These are phyloP conservation scores for Hozukius guyotensis DNA, from an alignment of 2,797 vertebrate genomes.

Conservation along the genomic window DNA sequence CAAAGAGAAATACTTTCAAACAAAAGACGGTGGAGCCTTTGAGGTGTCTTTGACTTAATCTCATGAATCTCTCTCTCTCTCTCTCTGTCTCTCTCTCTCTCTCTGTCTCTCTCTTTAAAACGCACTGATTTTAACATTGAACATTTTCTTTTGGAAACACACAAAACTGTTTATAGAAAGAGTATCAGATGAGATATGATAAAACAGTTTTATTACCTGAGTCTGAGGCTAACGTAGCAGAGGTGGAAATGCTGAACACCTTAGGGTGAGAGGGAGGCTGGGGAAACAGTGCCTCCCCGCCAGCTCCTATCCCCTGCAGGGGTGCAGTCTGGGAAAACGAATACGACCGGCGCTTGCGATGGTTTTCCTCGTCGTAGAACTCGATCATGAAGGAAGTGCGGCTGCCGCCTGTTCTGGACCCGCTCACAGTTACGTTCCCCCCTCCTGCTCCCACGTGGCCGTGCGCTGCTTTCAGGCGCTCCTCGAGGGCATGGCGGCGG, in stretches of 20 bases:
- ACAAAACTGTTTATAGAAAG: neutral
- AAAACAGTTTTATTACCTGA: slow-evolving; percentile 51
- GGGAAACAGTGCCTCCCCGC: slow-evolving; percentile 87
- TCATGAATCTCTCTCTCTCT: neutral
- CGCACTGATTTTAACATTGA: neutral
- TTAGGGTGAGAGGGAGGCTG: slow-evolving; percentile 86
- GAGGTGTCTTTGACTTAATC: neutral
- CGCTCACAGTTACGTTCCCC: slow-evolving; percentile 78
- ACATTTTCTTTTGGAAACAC: neutral
- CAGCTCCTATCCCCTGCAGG: slow-evolving; percentile 71
- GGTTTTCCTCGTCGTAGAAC: slow-evolving; percentile 94
- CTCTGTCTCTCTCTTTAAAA: neutral
- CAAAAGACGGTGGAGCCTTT: neutral
- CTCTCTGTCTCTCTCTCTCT: accelerated
- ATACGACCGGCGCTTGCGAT: slow-evolving; percentile 92
- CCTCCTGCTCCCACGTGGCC: slow-evolving; percentile 59
- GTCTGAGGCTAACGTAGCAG: slow-evolving; percentile 69
- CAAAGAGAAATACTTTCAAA: neutral
- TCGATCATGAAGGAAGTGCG: slow-evolving; percentile 95
- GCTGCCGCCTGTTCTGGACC: slow-evolving; percentile 77
- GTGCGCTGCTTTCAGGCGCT: slow-evolving; percentile 88
- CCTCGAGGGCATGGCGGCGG: slow-evolving; percentile 89
- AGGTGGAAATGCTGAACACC: slow-evolving; percentile 80
- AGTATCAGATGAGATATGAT: neutral
- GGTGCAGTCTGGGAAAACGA: slow-evolving; percentile 92